phyloP scores from a whole-genome alignment of 2,888 invertebrate species.

The Sinhomidia bicolor region DNA sequence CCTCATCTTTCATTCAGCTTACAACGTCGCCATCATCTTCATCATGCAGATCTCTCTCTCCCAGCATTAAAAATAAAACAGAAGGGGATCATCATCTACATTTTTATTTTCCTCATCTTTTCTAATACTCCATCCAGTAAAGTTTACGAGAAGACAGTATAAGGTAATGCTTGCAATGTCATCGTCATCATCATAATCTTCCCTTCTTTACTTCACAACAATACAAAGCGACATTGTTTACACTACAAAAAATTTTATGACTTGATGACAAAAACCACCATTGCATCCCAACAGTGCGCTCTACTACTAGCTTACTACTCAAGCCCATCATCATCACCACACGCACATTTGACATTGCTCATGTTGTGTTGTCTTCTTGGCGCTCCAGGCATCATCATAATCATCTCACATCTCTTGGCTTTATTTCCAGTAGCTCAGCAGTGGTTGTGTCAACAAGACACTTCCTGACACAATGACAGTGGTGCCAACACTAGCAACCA shows the following conservation, averaged over 20 bases:
- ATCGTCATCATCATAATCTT: too few species aligned
- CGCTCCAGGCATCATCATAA: neutral
- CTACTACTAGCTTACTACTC: neutral
- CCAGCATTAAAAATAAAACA: neutral
- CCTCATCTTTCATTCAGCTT: neutral
- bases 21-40: neutral
- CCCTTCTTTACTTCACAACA: neutral
- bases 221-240: neutral
- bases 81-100: neutral
- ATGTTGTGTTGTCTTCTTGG: neutral
- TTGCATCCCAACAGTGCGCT: too few species aligned
- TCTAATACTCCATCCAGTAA: too few species aligned
- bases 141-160: too few species aligned
- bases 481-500: neutral
- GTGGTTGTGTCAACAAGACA: slow-evolving; percentile 33
- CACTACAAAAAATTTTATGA: slow-evolving; percentile 10
- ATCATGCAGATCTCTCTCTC: too few species aligned
- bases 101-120: too few species aligned
- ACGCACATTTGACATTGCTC: neutral
- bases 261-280: slow-evolving; percentile 27
- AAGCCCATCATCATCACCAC: neutral
- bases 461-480: neutral
- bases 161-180: too few species aligned
- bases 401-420: neutral
- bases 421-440: neutral